These are phyloP conservation scores for Silurus aristotelis DNA, from an alignment of 2,797 vertebrate species.

Conservation along the genomic window DNA sequence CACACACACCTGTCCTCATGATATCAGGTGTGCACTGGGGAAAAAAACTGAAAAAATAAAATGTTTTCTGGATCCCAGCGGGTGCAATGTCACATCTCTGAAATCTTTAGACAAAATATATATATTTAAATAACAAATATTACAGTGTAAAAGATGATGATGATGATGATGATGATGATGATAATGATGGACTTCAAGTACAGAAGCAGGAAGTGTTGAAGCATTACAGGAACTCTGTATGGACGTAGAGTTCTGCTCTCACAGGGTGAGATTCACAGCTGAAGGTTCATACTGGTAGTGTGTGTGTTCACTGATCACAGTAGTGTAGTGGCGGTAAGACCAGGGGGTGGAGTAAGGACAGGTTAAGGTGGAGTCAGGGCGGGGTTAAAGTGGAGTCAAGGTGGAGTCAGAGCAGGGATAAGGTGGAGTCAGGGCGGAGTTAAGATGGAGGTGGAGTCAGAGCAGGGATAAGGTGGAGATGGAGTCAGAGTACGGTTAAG, in stretches of 20 bases:
- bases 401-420: background rate
- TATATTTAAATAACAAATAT: background rate
- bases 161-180: background rate
- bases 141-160: background rate
- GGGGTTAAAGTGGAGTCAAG: background rate
- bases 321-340: background rate
- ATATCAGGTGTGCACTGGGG: no score
- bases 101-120: background rate
- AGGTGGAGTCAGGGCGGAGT: no score
- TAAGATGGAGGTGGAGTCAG: background rate
- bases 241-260: background rate
- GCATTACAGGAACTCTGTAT: background rate
- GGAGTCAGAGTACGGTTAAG: background rate
- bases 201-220: background rate
- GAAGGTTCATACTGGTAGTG: background rate
- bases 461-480: background rate
- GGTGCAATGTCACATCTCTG: background rate
- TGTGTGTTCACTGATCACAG: background rate
- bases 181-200: background rate
- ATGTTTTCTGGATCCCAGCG: background rate
- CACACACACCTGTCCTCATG: slow-evolving; percentile 9
- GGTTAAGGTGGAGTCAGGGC: no score
- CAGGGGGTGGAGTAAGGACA: background rate
- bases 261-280: background rate
- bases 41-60: background rate